Base-by-base conservation (phyloP, 2,888 invertebrate genomes). In the Tenthredo distinguenda region DNA sequence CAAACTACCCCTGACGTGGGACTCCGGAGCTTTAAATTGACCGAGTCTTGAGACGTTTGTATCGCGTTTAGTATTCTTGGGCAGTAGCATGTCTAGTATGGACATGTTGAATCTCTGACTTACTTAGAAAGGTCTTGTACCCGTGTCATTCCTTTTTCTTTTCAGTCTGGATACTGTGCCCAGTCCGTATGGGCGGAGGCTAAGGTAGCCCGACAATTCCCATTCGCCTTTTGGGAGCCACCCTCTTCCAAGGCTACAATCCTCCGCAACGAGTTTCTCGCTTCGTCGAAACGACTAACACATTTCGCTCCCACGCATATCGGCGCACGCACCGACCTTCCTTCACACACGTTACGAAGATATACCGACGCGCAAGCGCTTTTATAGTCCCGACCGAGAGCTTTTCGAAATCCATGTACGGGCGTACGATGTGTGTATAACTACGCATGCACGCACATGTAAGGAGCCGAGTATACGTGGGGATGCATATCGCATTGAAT, bases 191-290 rank as follows among this genome's bases (percentile, higher is more conserved):
- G 92, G 92, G 92, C 92, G 92, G 92, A 90, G 92, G 91, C 91
- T 91, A 89, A 85, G 88, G 90, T 86, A 89, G 88, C 88, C 89
- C 89, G 90, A 88, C 90, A 90, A 89, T 89, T 91, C 91, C 91
- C 91, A 91, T 92, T 92, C 91, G 92, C 91, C 90, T 91, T 90
- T 89, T 90, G 88, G 90, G 90, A 90, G 89, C 91, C 91, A 91
- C 92, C 92, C 91, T 91, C 91, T 89, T 89, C 88, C 87, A 86
- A 87, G 87, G 15, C 74, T 18, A 15, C 77, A 47, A 77, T 55
- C 47, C 77, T 77, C 81, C 37, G 26, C 37, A 81, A 81, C 81
- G 81, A 81, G 81, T 37, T 81, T 40, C 81, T 77, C 62, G 58
- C 62, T 50, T 58, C 62, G 37, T 58, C 18, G 21, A 81, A 58